These are phyloP conservation scores for Aurelia coerulea DNA, from an alignment of 30 jellyfish, hydroid and myxozoan genomes.

Conservation along the genomic window DNA sequence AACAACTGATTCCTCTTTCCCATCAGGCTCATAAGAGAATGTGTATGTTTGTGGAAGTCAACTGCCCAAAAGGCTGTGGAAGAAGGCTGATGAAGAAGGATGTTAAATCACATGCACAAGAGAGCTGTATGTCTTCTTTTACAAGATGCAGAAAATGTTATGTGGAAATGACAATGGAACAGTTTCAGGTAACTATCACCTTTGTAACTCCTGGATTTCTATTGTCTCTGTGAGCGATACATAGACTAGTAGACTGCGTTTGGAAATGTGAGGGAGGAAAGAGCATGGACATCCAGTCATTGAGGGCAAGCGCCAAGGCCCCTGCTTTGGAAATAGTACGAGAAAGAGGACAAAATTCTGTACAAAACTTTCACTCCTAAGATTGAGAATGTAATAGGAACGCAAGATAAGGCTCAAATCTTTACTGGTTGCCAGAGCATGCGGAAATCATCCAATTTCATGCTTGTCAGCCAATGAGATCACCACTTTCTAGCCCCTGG, in stretches of 20 bases:
- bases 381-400: too few species aligned
- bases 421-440: too few species aligned
- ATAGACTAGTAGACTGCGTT: not conserved
- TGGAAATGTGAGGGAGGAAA: not conserved
- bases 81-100: conserved; percentile 26
- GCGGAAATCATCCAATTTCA: too few species aligned
- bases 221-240: not conserved
- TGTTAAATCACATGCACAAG: conserved; percentile 24
- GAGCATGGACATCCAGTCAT: too few species aligned
- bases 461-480: too few species aligned
- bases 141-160: conserved; percentile 56
- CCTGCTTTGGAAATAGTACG: too few species aligned
- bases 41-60: conserved; percentile 27
- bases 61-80: conserved; percentile 71
- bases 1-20: too few species aligned
- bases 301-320: too few species aligned
- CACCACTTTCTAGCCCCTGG: too few species aligned
- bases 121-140: conserved; percentile 40
- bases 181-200: conserved; percentile 35
- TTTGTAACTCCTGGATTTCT: not conserved
- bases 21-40: conserved; percentile 40
- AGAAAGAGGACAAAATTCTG: too few species aligned
- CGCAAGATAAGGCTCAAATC: too few species aligned
- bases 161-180: conserved; percentile 51
- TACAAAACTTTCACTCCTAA: too few species aligned